Percentiles rank a stretch among this genome's conserved stretches.
Conservation (phyloP, 30 jellyfish, hydroid and myxozoan species). For the Aurelia sp. region DNA sequence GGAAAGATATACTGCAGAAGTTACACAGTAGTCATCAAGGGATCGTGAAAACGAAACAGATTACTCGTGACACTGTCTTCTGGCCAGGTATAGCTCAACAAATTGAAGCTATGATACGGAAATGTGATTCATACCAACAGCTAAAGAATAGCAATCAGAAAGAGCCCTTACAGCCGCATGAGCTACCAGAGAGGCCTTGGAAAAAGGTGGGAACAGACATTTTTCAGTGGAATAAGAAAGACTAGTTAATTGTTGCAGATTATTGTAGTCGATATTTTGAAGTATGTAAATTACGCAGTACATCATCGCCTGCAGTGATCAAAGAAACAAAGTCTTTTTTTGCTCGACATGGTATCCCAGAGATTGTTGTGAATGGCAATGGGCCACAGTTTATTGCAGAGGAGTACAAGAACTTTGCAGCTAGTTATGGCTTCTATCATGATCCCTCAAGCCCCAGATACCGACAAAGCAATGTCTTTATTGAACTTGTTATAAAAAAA, state of each 20-base stretch:
- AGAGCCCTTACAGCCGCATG: slow-evolving; percentile 54
- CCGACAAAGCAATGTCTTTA: slow-evolving; percentile 46
- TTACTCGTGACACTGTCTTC: slow-evolving; percentile 37
- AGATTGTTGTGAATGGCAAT: slow-evolving; percentile 37
- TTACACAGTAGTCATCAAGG: slow-evolving; percentile 36
- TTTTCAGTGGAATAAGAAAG: slow-evolving; percentile 8
- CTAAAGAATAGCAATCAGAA: slow-evolving; percentile 3
- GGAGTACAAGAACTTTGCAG: slow-evolving; percentile 23
- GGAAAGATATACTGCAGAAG: slow-evolving; percentile 19
- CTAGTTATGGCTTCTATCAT: slow-evolving; percentile 31
- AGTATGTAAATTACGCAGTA: slow-evolving; percentile 9
- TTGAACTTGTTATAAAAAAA: slow-evolving; percentile 37
- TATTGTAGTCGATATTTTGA: slow-evolving; percentile 35
- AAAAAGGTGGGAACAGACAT: slow-evolving; percentile 46
- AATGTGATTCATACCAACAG: slow-evolving; percentile 24
- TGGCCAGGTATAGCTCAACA: slow-evolving; percentile 43
- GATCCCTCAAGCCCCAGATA: slow-evolving; percentile 36
- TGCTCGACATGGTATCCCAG: slow-evolving; percentile 55
- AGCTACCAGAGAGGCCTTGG: slow-evolving; percentile 50
- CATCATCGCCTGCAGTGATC: slow-evolving; percentile 30
- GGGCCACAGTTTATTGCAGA: slow-evolving; percentile 41
- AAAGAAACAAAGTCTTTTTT: slow-evolving; percentile 7
- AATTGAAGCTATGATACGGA: no score
- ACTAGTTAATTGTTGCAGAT: no score
- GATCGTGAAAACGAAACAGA: slow-evolving; percentile 5